phyloP scores from a whole-genome alignment of 2,888 invertebrate genomes.

The Hirtodrosophila histrioides region DNA sequence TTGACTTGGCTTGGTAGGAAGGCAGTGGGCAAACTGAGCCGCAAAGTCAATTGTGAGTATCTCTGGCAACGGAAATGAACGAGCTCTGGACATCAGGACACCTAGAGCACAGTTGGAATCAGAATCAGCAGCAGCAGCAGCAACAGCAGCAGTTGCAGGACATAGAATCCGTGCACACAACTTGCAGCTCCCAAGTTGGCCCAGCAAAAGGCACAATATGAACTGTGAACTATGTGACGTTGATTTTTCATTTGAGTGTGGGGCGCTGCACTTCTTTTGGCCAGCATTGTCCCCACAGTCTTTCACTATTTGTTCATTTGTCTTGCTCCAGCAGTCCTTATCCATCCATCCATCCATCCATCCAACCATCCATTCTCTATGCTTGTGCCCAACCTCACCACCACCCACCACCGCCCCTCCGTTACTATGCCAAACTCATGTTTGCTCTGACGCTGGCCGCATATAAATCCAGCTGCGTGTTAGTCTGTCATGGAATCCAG shows the following conservation, averaged over 20 bases:
- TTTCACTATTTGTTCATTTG: conserved; percentile 55
- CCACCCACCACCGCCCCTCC: too few relatives aligned
- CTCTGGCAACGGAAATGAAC: conserved; percentile 60
- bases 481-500: conserved; percentile 57
- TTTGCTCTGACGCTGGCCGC: conserved; percentile 71
- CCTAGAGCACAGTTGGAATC: conserved; percentile 20
- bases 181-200: background rate
- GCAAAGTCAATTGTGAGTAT: conserved; percentile 71
- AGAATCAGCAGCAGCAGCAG: background rate
- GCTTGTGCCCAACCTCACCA: background rate
- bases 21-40: conserved; percentile 56
- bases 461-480: conserved; percentile 70
- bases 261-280: conserved; percentile 14
- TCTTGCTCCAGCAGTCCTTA: conserved; percentile 56
- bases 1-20: conserved; percentile 63
- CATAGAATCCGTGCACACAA: background rate
- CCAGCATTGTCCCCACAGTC: conserved; percentile 13
- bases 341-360: conserved; percentile 33
- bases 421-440: conserved; percentile 41
- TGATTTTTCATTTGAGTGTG: conserved; percentile 73
- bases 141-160: background rate
- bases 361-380: conserved; percentile 3
- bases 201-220: conserved; percentile 8
- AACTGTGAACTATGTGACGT: conserved; percentile 58
- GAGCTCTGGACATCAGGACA: conserved; percentile 22